Base-by-base conservation (phyloP, 2,113 vertebrate genomes). In the Cisticola juncidis region DNA sequence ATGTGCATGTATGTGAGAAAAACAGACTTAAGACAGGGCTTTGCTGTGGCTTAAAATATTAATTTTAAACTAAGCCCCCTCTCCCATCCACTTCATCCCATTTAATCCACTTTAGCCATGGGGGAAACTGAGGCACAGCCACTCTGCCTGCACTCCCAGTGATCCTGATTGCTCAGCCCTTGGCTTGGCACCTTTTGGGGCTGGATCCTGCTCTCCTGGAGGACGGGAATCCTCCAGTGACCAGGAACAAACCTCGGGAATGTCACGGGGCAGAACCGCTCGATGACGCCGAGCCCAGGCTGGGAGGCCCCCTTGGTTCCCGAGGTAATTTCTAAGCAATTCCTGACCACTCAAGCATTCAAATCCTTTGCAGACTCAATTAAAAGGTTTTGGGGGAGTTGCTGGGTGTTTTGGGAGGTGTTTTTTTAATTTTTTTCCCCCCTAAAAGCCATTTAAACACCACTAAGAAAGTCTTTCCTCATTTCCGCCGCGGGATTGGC, bases 321-420 rank as follows among this genome's bases (percentile, higher is more conserved):
- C 40, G 40, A 91, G 88, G 93, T 89, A 87, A 97, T 97, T 96
- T 97, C 36, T 71, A 58, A 51, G 79, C 70, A 76, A 86, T 66
- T 44, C 47, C 84, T 5, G 86, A 91, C 38, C 94, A 83, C 92
- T 92, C 88, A 56, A 91, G 91, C 86, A 72, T 72, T 95, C 77
- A 87, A 95, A 93, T 71, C 62, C 60, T 77, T 91, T 44, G 16
- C 80, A 80, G 76, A 57, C 70, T 94, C 96, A 90, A 93, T 95
- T 95, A 96, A 95, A 91, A 80, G 53, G 51, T 64, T 90, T 57
- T 40, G n/a, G 45, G 45, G 62, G 61, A 44, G 33, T 33, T 44
- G 22, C 44, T 90, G 81, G 5, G 0, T 36, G 65, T 47, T 92
- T 92, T 4, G 44, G 48, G 19, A 60, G 64, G 12, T 47, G 14